Conservation (phyloP, 2,797 vertebrate species). For the Acrossocheilus fasciatus region DNA sequence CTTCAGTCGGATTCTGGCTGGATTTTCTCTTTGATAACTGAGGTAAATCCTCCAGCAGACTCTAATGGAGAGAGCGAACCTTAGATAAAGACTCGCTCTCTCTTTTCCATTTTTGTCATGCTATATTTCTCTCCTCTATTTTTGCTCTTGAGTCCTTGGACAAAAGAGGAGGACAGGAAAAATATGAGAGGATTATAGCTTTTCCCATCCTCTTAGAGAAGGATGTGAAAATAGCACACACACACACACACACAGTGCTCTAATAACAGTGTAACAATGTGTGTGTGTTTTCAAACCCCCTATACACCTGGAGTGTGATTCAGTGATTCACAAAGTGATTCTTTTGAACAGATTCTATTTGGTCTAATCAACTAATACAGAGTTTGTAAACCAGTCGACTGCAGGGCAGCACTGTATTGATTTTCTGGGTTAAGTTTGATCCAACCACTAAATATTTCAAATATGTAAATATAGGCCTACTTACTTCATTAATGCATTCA, state of each 20-base stretch:
- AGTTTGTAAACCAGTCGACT: not conserved
- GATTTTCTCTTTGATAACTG: conserved; percentile 5
- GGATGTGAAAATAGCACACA: not conserved
- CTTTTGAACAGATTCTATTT: not conserved
- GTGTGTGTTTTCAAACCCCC: not conserved
- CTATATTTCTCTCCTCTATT: not conserved
- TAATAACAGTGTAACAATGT: too few relatives aligned
- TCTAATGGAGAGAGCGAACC: not conserved
- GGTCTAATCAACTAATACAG: not conserved
- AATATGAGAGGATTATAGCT: not conserved
- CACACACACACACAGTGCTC: not conserved
- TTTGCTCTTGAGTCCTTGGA: not conserved
- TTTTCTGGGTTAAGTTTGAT: not conserved
- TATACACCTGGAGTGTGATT: not conserved
- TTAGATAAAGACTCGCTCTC: not conserved
- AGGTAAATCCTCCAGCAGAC: conserved; percentile 1
- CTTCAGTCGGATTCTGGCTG: not conserved
- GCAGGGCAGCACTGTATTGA: not conserved
- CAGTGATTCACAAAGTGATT: not conserved
- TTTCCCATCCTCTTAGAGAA: not conserved
- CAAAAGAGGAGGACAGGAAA: not conserved
- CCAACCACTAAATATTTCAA: not conserved
- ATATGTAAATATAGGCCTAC: not conserved
- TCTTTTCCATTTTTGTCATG: conserved; percentile 1
- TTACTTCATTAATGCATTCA: not conserved